Conservation (phyloP, 2,113 vertebrate genomes). For the Alligator sinensis region DNA sequence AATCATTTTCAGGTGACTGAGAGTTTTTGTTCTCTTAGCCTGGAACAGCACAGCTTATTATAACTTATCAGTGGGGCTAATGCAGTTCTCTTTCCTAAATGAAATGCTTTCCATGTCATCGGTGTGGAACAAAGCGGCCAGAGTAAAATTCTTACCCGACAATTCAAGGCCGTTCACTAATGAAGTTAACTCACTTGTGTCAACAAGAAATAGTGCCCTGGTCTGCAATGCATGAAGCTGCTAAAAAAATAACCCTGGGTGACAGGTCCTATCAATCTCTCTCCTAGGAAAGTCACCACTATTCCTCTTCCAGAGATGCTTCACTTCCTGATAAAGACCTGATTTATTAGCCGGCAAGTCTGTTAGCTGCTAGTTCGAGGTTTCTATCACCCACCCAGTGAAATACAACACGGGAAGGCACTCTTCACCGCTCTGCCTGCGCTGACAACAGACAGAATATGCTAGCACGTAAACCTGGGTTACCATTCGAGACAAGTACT, state of each 20-base stretch:
- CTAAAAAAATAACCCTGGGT: not conserved
- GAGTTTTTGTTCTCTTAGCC: not conserved
- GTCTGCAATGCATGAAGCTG: fast-evolving
- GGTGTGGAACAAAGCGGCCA: not conserved
- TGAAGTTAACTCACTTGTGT: not conserved
- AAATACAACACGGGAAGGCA: not conserved
- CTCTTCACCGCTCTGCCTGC: not conserved
- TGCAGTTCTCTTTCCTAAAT: conserved; percentile 27
- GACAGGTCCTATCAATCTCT: not conserved
- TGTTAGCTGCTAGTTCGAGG: not conserved
- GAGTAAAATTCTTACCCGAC: not conserved
- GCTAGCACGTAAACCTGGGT: fast-evolving
- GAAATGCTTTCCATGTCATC: not conserved
- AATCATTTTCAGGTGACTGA: conserved; percentile 60
- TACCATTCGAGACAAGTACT: not conserved
- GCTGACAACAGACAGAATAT: fast-evolving
- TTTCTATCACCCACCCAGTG: not conserved
- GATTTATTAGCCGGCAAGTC: not conserved
- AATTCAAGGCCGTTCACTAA: not conserved
- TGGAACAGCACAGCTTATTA: too few species aligned
- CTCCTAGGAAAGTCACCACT: not conserved
- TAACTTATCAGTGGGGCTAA: too few species aligned
- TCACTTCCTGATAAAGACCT: not conserved
- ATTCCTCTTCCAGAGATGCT: not conserved
- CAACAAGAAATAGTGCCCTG: not conserved